Percentiles rank a stretch among this genome's conserved stretches.
These are phyloP conservation scores for Orthonychiurus folsomi DNA, from an alignment of 2,888 invertebrate species.

Conservation along the genomic window DNA sequence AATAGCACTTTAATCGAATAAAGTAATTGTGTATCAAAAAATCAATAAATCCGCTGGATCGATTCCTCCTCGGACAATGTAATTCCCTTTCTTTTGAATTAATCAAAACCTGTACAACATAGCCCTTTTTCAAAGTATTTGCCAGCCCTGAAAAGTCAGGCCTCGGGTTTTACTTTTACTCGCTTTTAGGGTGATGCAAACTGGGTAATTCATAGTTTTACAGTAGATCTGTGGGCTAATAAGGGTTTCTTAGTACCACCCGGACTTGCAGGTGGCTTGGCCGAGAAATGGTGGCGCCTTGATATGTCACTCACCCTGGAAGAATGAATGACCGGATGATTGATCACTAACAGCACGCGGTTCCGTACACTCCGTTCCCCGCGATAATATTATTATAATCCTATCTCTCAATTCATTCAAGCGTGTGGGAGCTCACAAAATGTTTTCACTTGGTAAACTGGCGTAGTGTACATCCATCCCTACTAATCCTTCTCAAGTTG, in stretches of 20 bases:
- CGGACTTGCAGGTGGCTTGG: neutral
- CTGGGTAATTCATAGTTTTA: too few species aligned
- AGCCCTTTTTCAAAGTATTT: too few species aligned
- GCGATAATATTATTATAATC: neutral
- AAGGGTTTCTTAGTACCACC: neutral
- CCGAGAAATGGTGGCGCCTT: neutral
- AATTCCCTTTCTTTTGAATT: neutral
- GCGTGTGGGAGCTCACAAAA: too few species aligned
- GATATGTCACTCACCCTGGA: neutral
- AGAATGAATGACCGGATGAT: conserved; percentile 1
- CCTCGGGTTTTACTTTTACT: neutral
- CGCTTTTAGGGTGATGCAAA: neutral
- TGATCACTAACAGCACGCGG: neutral
- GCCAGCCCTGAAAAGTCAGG: too few species aligned
- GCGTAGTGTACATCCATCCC: too few species aligned
- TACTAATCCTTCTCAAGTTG: neutral
- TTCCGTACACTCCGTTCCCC: neutral
- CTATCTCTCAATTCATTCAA: neutral
- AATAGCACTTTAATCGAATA: neutral
- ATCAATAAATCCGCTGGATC: neutral
- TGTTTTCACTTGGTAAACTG: neutral
- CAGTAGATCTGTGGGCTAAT: too few species aligned
- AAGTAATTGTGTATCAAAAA: neutral
- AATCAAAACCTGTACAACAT: too few species aligned
- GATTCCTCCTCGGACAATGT: neutral